Percentiles rank a stretch among this genome's conserved stretches.
phyloP scores from a whole-genome alignment of 2,797 vertebrate genomes.

The Pseudomugil tenellus region DNA sequence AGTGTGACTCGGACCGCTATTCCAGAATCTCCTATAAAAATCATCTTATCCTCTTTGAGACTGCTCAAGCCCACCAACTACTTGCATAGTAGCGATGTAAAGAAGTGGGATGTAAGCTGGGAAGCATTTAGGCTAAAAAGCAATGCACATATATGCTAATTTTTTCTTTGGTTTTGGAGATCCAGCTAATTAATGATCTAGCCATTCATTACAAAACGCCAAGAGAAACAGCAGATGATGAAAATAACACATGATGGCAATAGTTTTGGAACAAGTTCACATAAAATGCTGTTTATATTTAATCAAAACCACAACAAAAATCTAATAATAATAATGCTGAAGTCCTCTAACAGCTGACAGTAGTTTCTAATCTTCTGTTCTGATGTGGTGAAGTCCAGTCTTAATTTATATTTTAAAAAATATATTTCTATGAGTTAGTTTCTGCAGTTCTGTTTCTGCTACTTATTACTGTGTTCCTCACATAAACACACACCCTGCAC shows the following conservation, averaged over 20 bases:
- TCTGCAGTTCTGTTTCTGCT: slow-evolving; percentile 13
- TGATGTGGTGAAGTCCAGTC: neutral
- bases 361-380: slow-evolving; percentile 3
- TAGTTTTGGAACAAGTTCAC: too few species aligned
- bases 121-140: too few species aligned
- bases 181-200: neutral
- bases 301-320: neutral
- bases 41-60: too few species aligned
- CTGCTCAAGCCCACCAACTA: too few species aligned
- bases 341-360: slow-evolving; percentile 2
- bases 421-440: slow-evolving; percentile 14
- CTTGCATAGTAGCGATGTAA: too few species aligned
- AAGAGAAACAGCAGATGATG: neutral
- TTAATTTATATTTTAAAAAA: slow-evolving; percentile 46
- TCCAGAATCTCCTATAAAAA: neutral
- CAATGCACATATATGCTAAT: too few species aligned
- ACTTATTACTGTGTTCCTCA: slow-evolving; percentile 34
- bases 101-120: too few species aligned
- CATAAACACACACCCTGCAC: slow-evolving; percentile 11
- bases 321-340: neutral
- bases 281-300: too few species aligned
- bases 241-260: too few species aligned
- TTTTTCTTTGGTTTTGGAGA: neutral
- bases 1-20: neutral
- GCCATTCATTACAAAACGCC: slow-evolving; percentile 6